phyloP scores from a whole-genome alignment of 2,113 vertebrate genomes.

The Maccullochella peelii region DNA sequence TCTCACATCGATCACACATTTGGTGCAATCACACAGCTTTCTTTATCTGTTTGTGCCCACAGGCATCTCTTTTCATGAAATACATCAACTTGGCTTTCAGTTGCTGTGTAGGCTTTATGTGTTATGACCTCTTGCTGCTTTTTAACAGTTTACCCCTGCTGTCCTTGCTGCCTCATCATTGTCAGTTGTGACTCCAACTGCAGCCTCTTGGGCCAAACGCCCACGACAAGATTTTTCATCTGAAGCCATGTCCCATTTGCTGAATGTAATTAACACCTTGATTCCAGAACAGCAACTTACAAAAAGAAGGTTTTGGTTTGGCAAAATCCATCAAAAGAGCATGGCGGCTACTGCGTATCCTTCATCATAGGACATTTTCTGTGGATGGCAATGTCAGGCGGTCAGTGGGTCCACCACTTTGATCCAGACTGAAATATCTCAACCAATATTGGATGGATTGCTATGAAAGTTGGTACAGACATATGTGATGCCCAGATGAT shows the following conservation, averaged over 20 bases:
- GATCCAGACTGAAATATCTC: neutral
- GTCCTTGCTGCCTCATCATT: conserved; percentile 34
- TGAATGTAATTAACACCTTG: conserved; percentile 26
- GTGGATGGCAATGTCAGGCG: neutral
- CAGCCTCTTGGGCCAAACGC: conserved; percentile 14
- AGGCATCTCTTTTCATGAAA: conserved; percentile 32
- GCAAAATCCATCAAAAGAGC: neutral
- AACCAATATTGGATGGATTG: neutral
- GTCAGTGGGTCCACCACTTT: neutral
- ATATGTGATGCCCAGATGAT: neutral
- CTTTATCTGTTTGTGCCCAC: conserved; percentile 50
- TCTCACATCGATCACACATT: conserved; percentile 55
- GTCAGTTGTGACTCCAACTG: conserved; percentile 34
- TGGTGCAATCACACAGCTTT: conserved; percentile 42
- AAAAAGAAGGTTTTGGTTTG: neutral
- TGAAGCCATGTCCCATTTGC: conserved; percentile 32
- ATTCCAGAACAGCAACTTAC: conserved; percentile 10
- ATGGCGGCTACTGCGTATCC: too few species aligned
- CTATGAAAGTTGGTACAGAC: neutral
- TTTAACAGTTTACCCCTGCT: conserved; percentile 25
- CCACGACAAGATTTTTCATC: conserved; percentile 32
- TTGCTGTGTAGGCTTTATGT: conserved; percentile 27
- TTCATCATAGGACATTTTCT: neutral
- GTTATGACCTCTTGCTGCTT: conserved; percentile 50
- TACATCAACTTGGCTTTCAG: conserved; percentile 37